Percentiles rank a stretch among this genome's conserved stretches.
Evolutionary conservation across 2,113 vertebrate species (phyloP).

Genomic region (Aspidoscelis tigris): DNA sequence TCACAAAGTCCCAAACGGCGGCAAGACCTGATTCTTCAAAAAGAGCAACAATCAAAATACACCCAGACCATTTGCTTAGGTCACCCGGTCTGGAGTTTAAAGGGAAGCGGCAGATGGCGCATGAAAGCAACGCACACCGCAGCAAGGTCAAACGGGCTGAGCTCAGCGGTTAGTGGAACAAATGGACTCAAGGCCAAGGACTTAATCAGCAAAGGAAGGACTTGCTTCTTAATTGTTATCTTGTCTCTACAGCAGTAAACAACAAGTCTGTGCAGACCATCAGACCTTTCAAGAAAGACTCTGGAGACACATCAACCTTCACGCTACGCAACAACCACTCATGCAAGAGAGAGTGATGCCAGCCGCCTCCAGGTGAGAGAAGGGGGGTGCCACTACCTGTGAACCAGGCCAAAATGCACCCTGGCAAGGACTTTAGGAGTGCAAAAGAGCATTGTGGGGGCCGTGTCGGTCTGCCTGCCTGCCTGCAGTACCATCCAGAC

Average conservation of each 20-base stretch:
- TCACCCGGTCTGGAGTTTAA: accelerated
- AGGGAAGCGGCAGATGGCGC: not conserved
- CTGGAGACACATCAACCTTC: accelerated
- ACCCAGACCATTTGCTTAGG: accelerated
- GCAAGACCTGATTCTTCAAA: not conserved
- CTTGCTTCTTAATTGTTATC: not conserved
- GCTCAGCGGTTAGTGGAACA: not conserved
- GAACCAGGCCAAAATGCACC: accelerated
- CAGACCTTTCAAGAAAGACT: accelerated
- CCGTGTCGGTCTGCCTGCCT: too few relatives aligned
- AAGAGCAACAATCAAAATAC: not conserved
- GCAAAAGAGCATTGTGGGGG: too few relatives aligned
- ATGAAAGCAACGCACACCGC: not conserved
- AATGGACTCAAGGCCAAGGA: conserved; percentile 1
- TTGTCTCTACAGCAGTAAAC: accelerated
- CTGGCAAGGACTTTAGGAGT: not conserved
- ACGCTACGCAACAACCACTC: not conserved
- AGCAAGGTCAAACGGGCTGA: conserved; percentile 40
- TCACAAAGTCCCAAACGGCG: not conserved
- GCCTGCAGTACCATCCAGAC: too few relatives aligned
- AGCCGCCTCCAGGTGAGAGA: too few relatives aligned
- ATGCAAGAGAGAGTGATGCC: not conserved
- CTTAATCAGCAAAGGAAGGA: not conserved
- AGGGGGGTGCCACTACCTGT: not conserved
- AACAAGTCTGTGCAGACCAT: accelerated